Evolutionary conservation across 1,140 invertebrate species (phyloP).

Genomic region (Cydia splendana): DNA sequence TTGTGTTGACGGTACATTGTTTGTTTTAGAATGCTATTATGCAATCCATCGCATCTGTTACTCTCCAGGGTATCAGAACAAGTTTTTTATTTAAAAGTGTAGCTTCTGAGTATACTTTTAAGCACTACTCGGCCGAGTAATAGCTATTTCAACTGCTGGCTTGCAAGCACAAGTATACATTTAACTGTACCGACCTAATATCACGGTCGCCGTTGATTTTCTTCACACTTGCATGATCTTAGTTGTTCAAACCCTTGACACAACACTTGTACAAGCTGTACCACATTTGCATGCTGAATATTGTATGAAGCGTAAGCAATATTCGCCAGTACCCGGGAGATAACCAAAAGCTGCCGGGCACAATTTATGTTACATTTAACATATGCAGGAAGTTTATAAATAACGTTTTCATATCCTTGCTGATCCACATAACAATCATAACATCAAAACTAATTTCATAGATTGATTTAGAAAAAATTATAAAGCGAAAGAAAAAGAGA

Average conservation of each 20-base stretch:
- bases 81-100: too few relatives aligned
- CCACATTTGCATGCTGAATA: conserved; percentile 26
- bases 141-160: not conserved
- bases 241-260: not conserved
- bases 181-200: not conserved
- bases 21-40: too few relatives aligned
- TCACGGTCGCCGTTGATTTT: not conserved
- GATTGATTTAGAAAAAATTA: too few relatives aligned
- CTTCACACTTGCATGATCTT: not conserved
- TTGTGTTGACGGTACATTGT: too few relatives aligned
- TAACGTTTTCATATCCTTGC: not conserved
- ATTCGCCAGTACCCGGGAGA: conserved; percentile 2
- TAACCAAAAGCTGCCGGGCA: conserved; percentile 23
- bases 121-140: not conserved
- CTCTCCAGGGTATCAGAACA: too few relatives aligned
- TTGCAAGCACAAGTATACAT: not conserved
- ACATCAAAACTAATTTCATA: not conserved
- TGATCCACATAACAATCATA: not conserved
- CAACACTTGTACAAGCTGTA: conserved; percentile 17
- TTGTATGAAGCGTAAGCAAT: conserved; percentile 30
- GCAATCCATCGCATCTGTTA: too few relatives aligned
- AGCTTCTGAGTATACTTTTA: too few relatives aligned
- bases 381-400: conserved; percentile 24
- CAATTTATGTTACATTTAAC: conserved; percentile 27
- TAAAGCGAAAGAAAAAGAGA: not conserved